Percentiles rank a stretch among this genome's conserved stretches.
Conservation (phyloP, 2,888 invertebrate genomes). For the Spilosoma lubricipeda region DNA sequence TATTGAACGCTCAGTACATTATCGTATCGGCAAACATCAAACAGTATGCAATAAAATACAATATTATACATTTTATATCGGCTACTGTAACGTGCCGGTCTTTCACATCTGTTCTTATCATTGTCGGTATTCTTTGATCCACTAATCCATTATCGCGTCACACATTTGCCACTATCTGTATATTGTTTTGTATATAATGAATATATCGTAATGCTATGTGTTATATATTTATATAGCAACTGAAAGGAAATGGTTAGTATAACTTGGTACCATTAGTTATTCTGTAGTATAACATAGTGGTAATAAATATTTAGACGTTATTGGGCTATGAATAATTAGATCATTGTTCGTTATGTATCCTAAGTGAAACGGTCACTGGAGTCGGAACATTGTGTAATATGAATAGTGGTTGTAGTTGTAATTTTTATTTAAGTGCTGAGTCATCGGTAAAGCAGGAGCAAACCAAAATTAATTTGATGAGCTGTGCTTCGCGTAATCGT, state of each 20-base stretch:
- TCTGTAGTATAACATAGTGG: neutral
- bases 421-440: neutral
- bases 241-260: constrained; percentile 20
- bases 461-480: neutral
- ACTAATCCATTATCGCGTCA: constrained; percentile 73
- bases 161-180: constrained; percentile 74
- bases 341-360: neutral
- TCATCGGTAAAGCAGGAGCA: neutral
- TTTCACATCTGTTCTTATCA: constrained; percentile 68
- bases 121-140: constrained; percentile 69
- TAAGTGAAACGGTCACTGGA: neutral
- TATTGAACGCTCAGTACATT: constrained; percentile 37
- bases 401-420: neutral
- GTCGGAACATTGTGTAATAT: constrained; percentile 13
- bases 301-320: constrained; percentile 13
- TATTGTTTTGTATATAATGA: constrained; percentile 65
- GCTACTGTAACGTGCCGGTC: constrained; percentile 75
- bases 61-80: constrained; percentile 60
- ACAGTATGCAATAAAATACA: constrained; percentile 64
- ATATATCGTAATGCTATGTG: constrained; percentile 34
- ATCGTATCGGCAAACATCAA: constrained; percentile 65
- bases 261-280: no score
- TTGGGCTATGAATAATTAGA: neutral
- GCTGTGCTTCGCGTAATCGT: neutral
- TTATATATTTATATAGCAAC: constrained; percentile 12